These are phyloP conservation scores for Dascillus cervinus DNA, from an alignment of 2,888 invertebrate species.

Conservation along the genomic window DNA sequence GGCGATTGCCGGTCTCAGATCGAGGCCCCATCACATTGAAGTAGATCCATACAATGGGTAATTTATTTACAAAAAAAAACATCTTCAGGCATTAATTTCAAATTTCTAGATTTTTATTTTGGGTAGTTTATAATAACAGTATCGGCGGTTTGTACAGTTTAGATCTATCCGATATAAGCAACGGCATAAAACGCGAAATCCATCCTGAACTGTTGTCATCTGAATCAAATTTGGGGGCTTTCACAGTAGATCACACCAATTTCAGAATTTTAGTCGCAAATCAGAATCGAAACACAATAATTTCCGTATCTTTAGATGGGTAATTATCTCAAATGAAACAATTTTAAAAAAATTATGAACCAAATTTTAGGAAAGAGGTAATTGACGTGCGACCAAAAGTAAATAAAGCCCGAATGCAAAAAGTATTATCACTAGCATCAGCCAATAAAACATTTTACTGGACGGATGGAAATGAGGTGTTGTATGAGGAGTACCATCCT, in stretches of 20 bases:
- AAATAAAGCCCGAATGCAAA: conserved; percentile 64
- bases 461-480: conserved; percentile 71
- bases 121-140: conserved; percentile 52
- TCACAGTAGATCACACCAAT: conserved; percentile 75
- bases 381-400: conserved; percentile 67
- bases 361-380: conserved; percentile 52
- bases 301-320: conserved; percentile 78
- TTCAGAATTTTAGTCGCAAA: conserved; percentile 72
- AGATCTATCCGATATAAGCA: conserved; percentile 69
- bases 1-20: conserved; percentile 61
- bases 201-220: conserved; percentile 57
- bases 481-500: conserved; percentile 70
- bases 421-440: conserved; percentile 67
- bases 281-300: conserved; percentile 66
- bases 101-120: conserved; percentile 67
- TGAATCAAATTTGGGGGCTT: conserved; percentile 66
- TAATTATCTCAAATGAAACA: conserved; percentile 36
- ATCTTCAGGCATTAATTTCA: background rate
- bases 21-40: conserved; percentile 71
- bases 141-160: conserved; percentile 66
- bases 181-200: conserved; percentile 63
- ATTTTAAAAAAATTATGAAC: conserved; percentile 1
- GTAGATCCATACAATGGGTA: conserved; percentile 90
- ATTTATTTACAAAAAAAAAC: background rate
- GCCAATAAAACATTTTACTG: conserved; percentile 77